phyloP scores from a whole-genome alignment of 2,113 vertebrate species.

The Micronisus gabar region DNA sequence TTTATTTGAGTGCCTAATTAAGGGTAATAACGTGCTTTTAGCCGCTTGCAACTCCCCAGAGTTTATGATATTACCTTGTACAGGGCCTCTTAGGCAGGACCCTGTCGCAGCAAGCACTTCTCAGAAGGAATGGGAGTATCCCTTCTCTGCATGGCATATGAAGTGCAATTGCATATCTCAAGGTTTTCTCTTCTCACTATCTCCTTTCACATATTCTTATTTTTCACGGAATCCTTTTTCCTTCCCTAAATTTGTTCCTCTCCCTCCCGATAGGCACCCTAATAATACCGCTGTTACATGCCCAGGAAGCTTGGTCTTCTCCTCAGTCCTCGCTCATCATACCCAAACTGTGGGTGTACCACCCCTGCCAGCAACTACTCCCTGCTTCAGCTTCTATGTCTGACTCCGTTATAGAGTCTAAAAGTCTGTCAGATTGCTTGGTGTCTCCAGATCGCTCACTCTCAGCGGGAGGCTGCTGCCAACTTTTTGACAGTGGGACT shows the following conservation, averaged over 20 bases:
- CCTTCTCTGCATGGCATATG: neutral
- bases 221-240: neutral
- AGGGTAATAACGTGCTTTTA: neutral
- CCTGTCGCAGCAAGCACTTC: neutral
- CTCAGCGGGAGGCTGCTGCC: neutral
- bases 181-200: neutral
- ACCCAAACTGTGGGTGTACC: neutral
- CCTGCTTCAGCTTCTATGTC: neutral
- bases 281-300: rapidly evolving
- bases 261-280: neutral
- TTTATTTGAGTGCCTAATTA: neutral
- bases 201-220: neutral
- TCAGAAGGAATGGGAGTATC: neutral
- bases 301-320: neutral
- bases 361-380: neutral
- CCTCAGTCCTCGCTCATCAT: neutral
- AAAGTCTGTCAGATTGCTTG: neutral
- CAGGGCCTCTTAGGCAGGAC: neutral
- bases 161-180: neutral
- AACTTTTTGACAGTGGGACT: neutral
- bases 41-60: neutral
- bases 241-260: neutral
- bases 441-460: neutral
- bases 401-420: neutral
- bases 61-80: neutral